Conservation (phyloP, 2,888 invertebrate species). For the Gandaritis pyraliata region DNA sequence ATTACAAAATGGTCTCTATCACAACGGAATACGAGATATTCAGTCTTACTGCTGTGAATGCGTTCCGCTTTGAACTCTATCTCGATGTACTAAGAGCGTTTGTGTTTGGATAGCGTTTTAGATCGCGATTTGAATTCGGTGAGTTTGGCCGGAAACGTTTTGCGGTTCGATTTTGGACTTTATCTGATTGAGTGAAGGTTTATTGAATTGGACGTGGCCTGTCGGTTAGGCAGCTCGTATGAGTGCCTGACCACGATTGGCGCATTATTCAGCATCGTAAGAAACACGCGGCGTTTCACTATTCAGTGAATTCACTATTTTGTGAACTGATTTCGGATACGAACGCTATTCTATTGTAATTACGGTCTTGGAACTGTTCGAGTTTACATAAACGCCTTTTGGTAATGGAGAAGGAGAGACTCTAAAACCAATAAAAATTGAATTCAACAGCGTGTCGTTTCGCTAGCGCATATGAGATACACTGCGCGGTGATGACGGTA, state of each 20-base stretch:
- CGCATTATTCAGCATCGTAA: constrained; percentile 37
- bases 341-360: constrained; percentile 12
- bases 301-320: constrained; percentile 25
- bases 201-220: constrained; percentile 16
- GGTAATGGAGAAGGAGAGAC: too few relatives aligned
- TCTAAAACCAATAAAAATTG: too few relatives aligned
- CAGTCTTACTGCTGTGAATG: constrained; percentile 1
- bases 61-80: constrained; percentile 22
- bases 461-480: too few relatives aligned
- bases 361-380: constrained; percentile 6
- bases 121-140: constrained; percentile 5
- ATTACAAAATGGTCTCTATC: constrained; percentile 27
- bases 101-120: constrained; percentile 8
- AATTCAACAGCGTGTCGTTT: too few relatives aligned
- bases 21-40: constrained; percentile 14
- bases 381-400: not conserved
- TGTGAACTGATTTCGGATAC: constrained; percentile 19
- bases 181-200: constrained; percentile 25
- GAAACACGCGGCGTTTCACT: constrained; percentile 33
- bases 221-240: constrained; percentile 20
- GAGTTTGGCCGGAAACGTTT: constrained; percentile 18
- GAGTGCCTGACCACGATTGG: constrained; percentile 29
- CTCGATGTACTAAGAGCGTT: constrained; percentile 11
- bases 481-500: too few relatives aligned
- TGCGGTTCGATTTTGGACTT: constrained; percentile 28